Base-by-base conservation (phyloP, 2,797 vertebrate species). In the Xenops minutus region DNA sequence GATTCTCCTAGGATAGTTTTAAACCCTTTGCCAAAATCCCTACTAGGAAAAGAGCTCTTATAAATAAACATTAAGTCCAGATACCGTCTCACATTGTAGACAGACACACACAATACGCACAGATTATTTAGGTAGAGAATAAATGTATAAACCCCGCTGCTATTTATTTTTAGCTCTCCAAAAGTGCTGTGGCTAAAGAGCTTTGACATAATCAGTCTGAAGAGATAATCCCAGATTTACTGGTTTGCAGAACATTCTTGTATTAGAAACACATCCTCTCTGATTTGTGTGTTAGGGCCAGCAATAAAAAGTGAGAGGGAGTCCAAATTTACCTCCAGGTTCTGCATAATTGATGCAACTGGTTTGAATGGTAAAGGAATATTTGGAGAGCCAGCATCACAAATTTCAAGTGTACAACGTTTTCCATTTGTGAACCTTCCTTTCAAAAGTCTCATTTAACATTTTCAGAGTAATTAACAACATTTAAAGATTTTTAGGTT, bases 221-320 rank as follows among this genome's bases (percentile, higher is more conserved):
- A 79, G 92, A 97, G 97, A 97, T 98, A 98, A 97, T 97, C 96
- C 97, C 94, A 97, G 97, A 97, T 98, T 97, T 97, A 96, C 90
- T 96, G 96, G 95, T 92, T 97, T 97, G 94, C 85, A 95, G 95
- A 98, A 97, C 96, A 97, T 97, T 97, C 89, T 85, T 96, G 92
- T 89, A 95, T 97, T 95, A 97, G 95, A 96, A 97, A 96, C 95
- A 89, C 75, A 97, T 96, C 95, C 97, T 91, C 95, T 94, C 73
- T 87, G 93, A 95, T 92, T 94, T 61, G 63, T 76, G 62, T 73
- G 82, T 44, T 92, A 88, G 95, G 93, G 85, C 92, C 85, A 93
- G 96, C 84, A 91, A 86, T 80, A 96, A 85, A 85, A 97, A 82
- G 85, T 84, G 80, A 92, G 92, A 84, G 74, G 73, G 79, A 82